phyloP scores from a whole-genome alignment of 2,888 invertebrate species.

The Tachina grossa region DNA sequence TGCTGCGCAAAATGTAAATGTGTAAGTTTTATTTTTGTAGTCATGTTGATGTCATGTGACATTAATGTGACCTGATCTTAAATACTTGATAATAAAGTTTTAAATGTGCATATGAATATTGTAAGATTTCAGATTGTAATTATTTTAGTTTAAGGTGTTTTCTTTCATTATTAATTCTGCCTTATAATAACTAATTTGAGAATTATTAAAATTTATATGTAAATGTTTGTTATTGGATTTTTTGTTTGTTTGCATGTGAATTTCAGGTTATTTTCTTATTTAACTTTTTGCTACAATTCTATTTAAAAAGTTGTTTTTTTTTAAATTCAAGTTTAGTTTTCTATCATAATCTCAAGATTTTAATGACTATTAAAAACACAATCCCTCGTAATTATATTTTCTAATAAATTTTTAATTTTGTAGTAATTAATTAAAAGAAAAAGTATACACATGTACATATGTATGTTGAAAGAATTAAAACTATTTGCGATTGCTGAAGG shows the following conservation, averaged over 20 bases:
- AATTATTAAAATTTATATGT: neutral
- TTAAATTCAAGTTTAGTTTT: neutral
- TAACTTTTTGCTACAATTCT: neutral
- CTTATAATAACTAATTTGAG: neutral
- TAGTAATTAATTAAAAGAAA: conserved; percentile 14
- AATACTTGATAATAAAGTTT: neutral
- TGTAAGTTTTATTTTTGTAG: neutral
- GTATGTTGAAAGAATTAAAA: neutral
- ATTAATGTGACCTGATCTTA: neutral
- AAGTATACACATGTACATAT: neutral
- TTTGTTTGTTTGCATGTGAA: neutral
- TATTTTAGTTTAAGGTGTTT: neutral
- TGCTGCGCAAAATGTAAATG: neutral
- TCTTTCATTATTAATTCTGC: neutral
- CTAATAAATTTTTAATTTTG: conserved; percentile 12
- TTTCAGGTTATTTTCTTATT: conserved; percentile 4
- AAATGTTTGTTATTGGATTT: neutral
- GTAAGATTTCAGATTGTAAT: neutral
- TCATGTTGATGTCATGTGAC: neutral
- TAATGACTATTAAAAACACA: conserved; percentile 3
- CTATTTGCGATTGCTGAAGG: neutral
- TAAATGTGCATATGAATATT: neutral
- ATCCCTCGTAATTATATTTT: conserved; percentile 16
- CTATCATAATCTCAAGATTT: neutral
- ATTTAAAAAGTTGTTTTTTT: conserved; percentile 10